Evolutionary conservation across 2,113 vertebrate species (phyloP), one percentile per base, ranked within the genome.

Genomic region (Poeciliopsis occidentalis): DNA sequence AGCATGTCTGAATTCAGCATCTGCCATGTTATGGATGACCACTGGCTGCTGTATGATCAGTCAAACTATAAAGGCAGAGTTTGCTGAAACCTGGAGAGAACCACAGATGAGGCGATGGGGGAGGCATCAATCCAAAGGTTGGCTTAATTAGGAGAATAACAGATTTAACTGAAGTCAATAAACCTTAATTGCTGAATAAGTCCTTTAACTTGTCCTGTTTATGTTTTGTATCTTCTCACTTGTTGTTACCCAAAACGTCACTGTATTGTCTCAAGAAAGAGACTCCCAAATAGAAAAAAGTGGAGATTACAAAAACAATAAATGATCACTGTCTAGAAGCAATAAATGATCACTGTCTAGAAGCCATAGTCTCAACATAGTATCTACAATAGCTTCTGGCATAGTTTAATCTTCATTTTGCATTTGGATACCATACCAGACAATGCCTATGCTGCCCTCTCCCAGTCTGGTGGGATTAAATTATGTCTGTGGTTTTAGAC

Each of bases 61-160:
- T 84, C 93, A 37, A 79, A 93, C 87, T 94, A 92, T 82, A 91
- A 92, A 75, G 93, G 93, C 19, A 47, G 73, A 39, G 79, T 88
- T 79, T 94, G 92, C 87, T 95, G 84, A 91, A 94, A 79, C 76
- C 91, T 0, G 89, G 94, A 0, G 91, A 96, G 85, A 94, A 96
- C 64, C 90, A 90, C 83, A 88, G 85, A 66, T 94, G 93, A 77
- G 89, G 93, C 26, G 93, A 95, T 83, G 95, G 93, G 90, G 86
- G 92, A 37, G 92, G 91, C 78, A 67, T 87, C 73, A 93, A 92
- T 64, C 89, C 91, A 24, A 90, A 81, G 57, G 69, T 94, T 17
- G 92, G 92, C 11, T 95, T 92, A 57, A 79, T 94, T 63, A 88
- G 90, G 60, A 87, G 91, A 73, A 88, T 94, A 80, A n/a, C n/a